Evolutionary conservation across 2,113 vertebrate genomes (phyloP).

Genomic region (Percina caprodes): DNA sequence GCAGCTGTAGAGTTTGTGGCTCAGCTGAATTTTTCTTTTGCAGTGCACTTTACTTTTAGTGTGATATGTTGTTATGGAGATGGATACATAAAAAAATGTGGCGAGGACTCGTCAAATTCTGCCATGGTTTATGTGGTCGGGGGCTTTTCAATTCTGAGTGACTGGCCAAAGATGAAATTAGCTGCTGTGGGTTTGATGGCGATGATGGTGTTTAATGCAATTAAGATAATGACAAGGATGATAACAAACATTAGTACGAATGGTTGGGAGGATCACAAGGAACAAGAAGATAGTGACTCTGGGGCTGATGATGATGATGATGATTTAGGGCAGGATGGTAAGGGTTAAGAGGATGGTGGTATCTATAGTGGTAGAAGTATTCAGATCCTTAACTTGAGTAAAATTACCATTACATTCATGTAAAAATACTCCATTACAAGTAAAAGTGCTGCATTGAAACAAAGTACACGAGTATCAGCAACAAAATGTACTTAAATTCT

Average conservation of each 20-base stretch:
- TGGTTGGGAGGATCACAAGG: neutral
- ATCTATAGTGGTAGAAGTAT: neutral
- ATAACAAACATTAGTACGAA: neutral
- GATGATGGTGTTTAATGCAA: conserved; percentile 21
- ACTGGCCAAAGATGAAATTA: conserved; percentile 12
- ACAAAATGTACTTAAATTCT: neutral
- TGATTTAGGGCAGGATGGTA: neutral
- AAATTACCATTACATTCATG: neutral
- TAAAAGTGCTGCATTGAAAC: neutral
- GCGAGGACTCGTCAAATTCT: neutral
- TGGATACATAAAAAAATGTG: conserved; percentile 22
- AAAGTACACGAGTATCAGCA: neutral
- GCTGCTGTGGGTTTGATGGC: neutral
- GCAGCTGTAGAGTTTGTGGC: conserved; percentile 51
- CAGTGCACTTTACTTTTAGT: conserved; percentile 27
- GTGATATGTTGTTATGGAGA: conserved; percentile 51
- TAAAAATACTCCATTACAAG: neutral
- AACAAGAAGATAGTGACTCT: conserved; percentile 8
- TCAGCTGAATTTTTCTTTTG: conserved; percentile 47
- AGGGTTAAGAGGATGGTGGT: neutral
- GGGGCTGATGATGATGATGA: neutral
- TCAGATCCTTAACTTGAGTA: neutral
- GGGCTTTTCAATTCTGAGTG: conserved; percentile 20
- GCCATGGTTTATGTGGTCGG: conserved; percentile 6
- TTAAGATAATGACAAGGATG: conserved; percentile 19